Evolutionary conservation across 1,140 invertebrate species (phyloP), one percentile per base, ranked within the genome.

Genomic region (Argopecten irradians): DNA sequence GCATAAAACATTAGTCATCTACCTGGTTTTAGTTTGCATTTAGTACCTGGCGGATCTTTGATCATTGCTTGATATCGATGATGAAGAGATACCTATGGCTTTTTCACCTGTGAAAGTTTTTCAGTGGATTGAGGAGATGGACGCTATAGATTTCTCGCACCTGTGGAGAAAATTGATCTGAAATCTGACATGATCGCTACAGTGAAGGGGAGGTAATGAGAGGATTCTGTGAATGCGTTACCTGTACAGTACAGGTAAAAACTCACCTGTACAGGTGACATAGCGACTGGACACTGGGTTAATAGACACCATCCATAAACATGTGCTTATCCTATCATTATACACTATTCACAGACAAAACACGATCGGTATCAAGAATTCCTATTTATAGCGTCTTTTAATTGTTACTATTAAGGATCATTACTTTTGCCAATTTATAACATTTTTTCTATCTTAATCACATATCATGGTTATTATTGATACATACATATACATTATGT

Each of bases 1-100:
- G 55, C 55, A 71, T 71, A 71, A 71, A 71, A 71, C 55, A 71
- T 71, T 71, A 71, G 55, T 71, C 55, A 71, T 71, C 55, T 71
- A 71, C 55, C 55, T 71, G 55, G 5, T 71, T 71, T 28, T 71
- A 16, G 1, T 28, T 46, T 71, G 55, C n/a, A 71, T 71, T 71
- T 71, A 71, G 22, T 71, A 71, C 55, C 55, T 71, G 55, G 55
- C 22, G n/a, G 55, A 16, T 28, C 55, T 71, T 71, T 71, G 55
- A 71, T 71, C 55, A 3, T n/a, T 71, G 16, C 28, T 71, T 71
- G 22, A 71, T 71, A 16, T 71, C 5, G 8, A 5, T 71, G 55
- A 71, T 71, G 55, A 28, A 71, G 55, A 71, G 55, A 71, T 71
- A 71, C n/a, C 1, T 5, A 46, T 46, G 5, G 55, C 13, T 71